Conservation (phyloP, 1,140 invertebrate genomes). For the Caerostris darwini region DNA sequence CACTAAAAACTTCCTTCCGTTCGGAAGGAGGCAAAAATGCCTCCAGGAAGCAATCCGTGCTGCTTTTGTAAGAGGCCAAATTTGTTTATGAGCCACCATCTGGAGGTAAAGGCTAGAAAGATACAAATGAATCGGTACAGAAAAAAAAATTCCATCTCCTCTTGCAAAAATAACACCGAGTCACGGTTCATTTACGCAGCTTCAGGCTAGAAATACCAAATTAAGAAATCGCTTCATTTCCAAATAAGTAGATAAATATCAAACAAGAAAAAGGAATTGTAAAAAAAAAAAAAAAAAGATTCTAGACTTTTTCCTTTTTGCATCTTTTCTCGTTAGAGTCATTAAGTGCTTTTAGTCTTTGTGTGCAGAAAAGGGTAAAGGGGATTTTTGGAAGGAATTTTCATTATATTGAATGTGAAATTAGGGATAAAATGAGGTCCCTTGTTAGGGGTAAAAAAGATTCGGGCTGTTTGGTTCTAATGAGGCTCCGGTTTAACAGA, state of each 20-base stretch:
- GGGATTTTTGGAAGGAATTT: background rate
- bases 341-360: background rate
- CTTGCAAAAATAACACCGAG: background rate
- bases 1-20: background rate
- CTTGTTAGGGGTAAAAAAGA: background rate
- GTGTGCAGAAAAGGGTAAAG: background rate
- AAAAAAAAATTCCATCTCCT: background rate
- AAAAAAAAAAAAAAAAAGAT: background rate
- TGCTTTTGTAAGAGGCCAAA: background rate
- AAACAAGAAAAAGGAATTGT: background rate
- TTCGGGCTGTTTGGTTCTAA: constrained; percentile 21
- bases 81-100: background rate
- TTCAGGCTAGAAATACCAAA: constrained; percentile 24
- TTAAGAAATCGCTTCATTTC: constrained; percentile 26
- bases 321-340: background rate
- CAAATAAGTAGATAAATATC: constrained; percentile 19
- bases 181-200: background rate
- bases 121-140: background rate
- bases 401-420: background rate
- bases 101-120: background rate
- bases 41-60: background rate
- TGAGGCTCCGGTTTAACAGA: background rate
- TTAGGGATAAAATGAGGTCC: constrained; percentile 12
- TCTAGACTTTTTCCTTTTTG: background rate
- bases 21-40: background rate